These are phyloP conservation scores for Clarias macrocephalus DNA, from an alignment of 2,113 vertebrate species.

Conservation along the genomic window DNA sequence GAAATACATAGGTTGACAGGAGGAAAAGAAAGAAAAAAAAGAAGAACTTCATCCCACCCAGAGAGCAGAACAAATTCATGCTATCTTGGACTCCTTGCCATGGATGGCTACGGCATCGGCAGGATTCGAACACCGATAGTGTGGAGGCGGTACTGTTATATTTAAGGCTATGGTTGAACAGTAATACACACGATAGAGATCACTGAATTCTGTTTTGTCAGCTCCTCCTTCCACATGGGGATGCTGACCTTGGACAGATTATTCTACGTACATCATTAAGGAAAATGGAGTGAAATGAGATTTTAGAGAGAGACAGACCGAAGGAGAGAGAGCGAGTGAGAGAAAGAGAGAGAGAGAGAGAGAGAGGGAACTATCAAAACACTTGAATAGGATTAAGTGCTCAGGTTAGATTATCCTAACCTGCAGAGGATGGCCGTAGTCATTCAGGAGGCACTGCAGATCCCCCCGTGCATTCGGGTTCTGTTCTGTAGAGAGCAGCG, in stretches of 20 bases:
- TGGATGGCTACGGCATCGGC: neutral
- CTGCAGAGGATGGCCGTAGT: neutral
- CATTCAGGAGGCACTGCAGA: slow-evolving; percentile 12
- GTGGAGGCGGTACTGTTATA: neutral
- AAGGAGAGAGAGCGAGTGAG: neutral
- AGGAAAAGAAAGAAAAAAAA: too few species aligned
- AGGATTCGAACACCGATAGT: neutral
- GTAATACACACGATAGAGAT: slow-evolving; percentile 16
- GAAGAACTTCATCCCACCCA: neutral
- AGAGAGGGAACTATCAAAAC: neutral
- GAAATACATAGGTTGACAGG: neutral
- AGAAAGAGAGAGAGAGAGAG: neutral
- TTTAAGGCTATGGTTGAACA: neutral
- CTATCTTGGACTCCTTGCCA: neutral
- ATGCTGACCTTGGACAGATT: slow-evolving; percentile 15
- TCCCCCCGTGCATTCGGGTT: neutral
- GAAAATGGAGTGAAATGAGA: neutral
- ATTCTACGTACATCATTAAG: slow-evolving; percentile 11
- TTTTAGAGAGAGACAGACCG: neutral
- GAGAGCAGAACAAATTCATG: neutral
- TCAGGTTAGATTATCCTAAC: neutral
- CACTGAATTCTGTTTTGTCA: neutral
- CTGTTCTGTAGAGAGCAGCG: slow-evolving; percentile 8
- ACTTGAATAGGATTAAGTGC: neutral
- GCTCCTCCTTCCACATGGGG: neutral